Conservation (phyloP, 2,888 invertebrate species). For the Nymphalis polychloros region DNA sequence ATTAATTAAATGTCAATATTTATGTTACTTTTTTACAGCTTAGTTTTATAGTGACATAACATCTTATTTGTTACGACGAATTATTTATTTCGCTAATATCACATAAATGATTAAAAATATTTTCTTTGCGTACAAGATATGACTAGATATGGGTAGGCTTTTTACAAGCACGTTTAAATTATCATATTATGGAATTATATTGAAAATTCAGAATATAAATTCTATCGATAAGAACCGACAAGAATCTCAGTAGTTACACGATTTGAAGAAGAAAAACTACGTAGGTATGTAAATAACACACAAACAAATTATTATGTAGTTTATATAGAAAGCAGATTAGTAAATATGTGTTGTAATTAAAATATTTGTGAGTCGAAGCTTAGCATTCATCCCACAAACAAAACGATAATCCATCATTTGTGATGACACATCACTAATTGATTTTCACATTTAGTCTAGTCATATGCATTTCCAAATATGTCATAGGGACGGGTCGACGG, state of each 20-base stretch:
- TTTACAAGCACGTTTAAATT: no score
- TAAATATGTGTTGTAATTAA: not conserved
- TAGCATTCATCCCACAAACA: slow-evolving; percentile 24
- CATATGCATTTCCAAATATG: slow-evolving; percentile 54
- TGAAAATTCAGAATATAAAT: no score
- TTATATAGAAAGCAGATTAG: not conserved
- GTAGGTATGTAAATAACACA: not conserved
- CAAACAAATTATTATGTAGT: not conserved
- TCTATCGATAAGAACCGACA: no score
- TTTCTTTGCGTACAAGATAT: no score
- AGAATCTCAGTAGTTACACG: not conserved
- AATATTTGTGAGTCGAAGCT: slow-evolving; percentile 7
- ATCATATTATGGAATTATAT: no score
- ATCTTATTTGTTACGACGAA: no score
- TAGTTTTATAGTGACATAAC: no score
- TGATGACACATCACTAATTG: slow-evolving; percentile 43
- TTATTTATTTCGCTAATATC: no score
- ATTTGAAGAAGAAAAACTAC: not conserved
- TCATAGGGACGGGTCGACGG: slow-evolving; percentile 46
- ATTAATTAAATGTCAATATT: no score
- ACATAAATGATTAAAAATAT: no score
- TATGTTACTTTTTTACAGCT: no score
- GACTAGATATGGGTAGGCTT: no score
- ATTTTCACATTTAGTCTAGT: slow-evolving; percentile 43
- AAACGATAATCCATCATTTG: slow-evolving; percentile 23